A percentile compares a stretch with the other conserved stretches of the same genome.
Evolutionary conservation across 2,888 invertebrate species (phyloP).

Genomic region (Dryococelus australis): DNA sequence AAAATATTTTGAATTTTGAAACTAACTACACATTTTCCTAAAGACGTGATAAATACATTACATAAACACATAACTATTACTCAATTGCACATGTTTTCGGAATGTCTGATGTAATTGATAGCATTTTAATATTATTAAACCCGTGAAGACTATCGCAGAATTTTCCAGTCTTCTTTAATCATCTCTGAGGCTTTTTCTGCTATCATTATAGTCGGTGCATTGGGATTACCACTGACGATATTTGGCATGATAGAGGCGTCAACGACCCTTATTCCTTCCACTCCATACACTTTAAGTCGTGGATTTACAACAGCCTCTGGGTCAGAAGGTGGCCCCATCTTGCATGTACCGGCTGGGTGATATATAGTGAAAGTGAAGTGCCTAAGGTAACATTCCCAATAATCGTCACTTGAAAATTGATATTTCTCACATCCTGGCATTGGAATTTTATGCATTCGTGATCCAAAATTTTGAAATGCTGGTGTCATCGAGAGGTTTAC

Average conservation of each 20-base stretch:
- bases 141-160: background rate
- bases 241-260: slow-evolving; percentile 91
- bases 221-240: slow-evolving; percentile 89
- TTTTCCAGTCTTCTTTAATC: slow-evolving; percentile 83
- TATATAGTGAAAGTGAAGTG: slow-evolving; percentile 85
- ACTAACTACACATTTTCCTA: background rate
- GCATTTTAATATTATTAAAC: background rate
- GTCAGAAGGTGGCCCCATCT: slow-evolving; percentile 84
- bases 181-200: slow-evolving; percentile 89
- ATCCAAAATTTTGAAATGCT: slow-evolving; percentile 82
- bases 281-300: slow-evolving; percentile 76
- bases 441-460: slow-evolving; percentile 78
- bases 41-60: background rate
- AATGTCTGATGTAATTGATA: background rate
- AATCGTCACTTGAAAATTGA: slow-evolving; percentile 77
- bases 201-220: slow-evolving; percentile 90
- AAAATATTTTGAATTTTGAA: too few species aligned
- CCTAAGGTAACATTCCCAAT: slow-evolving; percentile 85
- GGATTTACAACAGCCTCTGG: slow-evolving; percentile 82
- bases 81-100: background rate
- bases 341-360: slow-evolving; percentile 84
- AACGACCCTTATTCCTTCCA: slow-evolving; percentile 77
- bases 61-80: background rate
- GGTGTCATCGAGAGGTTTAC: slow-evolving; percentile 73
- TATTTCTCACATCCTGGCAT: slow-evolving; percentile 83